Evolutionary conservation across 2,797 vertebrate species (phyloP).

Genomic region (Nannoperca obscura): DNA sequence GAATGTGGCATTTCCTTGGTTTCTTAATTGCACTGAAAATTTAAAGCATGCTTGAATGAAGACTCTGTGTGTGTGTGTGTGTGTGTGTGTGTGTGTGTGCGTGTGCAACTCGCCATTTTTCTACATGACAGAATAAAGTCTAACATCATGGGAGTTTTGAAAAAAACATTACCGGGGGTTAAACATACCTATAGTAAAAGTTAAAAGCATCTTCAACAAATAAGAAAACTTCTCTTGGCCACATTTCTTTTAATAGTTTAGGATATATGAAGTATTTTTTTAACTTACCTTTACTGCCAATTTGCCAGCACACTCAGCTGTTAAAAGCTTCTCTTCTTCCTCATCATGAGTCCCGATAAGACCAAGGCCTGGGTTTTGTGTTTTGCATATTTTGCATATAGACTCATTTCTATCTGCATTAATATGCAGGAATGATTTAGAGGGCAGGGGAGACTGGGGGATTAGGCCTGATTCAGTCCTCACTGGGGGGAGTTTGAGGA

Average conservation of each 20-base stretch:
- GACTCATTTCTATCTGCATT: constrained; percentile 63
- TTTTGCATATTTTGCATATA: constrained; percentile 66
- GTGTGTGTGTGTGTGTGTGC: neutral
- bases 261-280: neutral
- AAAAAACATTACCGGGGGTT: neutral
- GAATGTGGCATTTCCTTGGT: neutral
- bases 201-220: neutral
- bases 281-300: neutral
- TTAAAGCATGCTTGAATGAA: neutral
- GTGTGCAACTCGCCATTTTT: neutral
- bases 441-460: constrained; percentile 66
- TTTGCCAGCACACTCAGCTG: neutral
- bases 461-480: constrained; percentile 67
- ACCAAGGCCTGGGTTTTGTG: constrained; percentile 24
- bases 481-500: constrained; percentile 65
- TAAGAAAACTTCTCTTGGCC: neutral
- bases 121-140: neutral
- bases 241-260: neutral
- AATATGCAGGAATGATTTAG: constrained; percentile 79
- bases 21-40: neutral
- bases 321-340: constrained; percentile 6
- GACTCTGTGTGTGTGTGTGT: neutral
- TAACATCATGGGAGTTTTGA: neutral
- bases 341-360: constrained; percentile 24
- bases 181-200: neutral